Evolutionary conservation across 2,797 vertebrate species (phyloP).

Genomic region (Rhinogobio ventralis): DNA sequence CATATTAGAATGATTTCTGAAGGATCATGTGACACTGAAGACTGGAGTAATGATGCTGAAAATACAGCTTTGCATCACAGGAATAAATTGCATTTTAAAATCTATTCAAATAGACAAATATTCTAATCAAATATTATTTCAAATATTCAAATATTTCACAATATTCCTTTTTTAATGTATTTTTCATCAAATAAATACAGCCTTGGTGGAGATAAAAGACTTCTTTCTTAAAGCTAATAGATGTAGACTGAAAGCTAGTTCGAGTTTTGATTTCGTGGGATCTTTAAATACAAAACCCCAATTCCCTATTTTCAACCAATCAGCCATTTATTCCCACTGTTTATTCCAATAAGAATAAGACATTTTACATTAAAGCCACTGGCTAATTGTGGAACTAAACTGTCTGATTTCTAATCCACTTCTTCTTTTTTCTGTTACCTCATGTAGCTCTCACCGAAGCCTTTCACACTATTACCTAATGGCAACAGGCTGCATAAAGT

Average conservation of each 20-base stretch:
- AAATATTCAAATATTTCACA: background rate
- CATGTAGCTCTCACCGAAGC: conserved; percentile 85
- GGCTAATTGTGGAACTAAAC: background rate
- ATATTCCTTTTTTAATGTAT: background rate
- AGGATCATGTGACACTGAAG: background rate
- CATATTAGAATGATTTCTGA: background rate
- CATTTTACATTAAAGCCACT: background rate
- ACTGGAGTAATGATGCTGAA: background rate
- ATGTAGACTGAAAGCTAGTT: background rate
- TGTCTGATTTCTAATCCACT: conserved; percentile 14
- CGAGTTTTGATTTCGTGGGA: too few relatives aligned
- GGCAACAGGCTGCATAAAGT: conserved; percentile 70
- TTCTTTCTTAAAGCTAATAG: background rate
- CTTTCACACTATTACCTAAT: conserved; percentile 76
- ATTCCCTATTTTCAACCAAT: background rate
- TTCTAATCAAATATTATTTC: too few relatives aligned
- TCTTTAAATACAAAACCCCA: background rate
- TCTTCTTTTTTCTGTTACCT: conserved; percentile 30
- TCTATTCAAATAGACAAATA: background rate
- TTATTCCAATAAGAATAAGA: background rate
- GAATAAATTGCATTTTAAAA: background rate
- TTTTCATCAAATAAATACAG: background rate
- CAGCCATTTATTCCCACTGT: background rate
- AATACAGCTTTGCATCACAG: background rate
- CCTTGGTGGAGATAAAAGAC: background rate